Base-by-base conservation (phyloP, 2,888 invertebrate genomes). In the Leuctra nigra region DNA sequence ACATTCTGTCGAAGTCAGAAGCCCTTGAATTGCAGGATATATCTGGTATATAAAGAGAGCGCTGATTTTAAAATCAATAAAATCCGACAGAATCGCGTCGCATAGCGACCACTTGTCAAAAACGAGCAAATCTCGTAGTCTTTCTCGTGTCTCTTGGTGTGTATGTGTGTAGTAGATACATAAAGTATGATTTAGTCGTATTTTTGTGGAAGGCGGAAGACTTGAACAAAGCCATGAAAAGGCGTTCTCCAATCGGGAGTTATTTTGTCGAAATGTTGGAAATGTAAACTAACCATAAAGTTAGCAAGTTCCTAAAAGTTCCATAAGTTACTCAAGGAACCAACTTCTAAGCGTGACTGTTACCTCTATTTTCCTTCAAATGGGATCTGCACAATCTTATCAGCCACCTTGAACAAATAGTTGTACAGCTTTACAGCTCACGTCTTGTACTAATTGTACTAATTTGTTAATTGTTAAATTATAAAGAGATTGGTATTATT, bases 1-100 rank as follows among this genome's bases (percentile, higher is more conserved):
- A 41, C 20, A 11, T 20, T 41, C 11, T 41, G 14, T 16, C 20
- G 20, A 11, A 29, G 16, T 20, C 41, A 18, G 18, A 20, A 41
- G 41, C 41, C 20, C n/a, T n/a, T n/a, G n/a, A n/a, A 41, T 41
- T 20, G 20, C 20, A 29, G 29, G 6, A 11, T 38, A 38, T 20
- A 23, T 6, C 44, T 44, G 9, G 33, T 20, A 41, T n/a, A 47
- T 50, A 50, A 50, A 50, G 50, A 50, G 23, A 50, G 35, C 33
- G 33, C 50, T 35, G 50, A 50, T 50, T 50, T 33, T 50, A 33
- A 50, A 50, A 50, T 50, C 50, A 50, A 50, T 50, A 50, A 35
- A 18, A 50, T 18, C 41, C 20, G 35, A 29, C 35, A 33, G 35
- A 50, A 50, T 50, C 20, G 35, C 35, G 16, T 33, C 50, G 33